phyloP scores from a whole-genome alignment of 2,797 vertebrate species.

The Sebastes dallii region DNA sequence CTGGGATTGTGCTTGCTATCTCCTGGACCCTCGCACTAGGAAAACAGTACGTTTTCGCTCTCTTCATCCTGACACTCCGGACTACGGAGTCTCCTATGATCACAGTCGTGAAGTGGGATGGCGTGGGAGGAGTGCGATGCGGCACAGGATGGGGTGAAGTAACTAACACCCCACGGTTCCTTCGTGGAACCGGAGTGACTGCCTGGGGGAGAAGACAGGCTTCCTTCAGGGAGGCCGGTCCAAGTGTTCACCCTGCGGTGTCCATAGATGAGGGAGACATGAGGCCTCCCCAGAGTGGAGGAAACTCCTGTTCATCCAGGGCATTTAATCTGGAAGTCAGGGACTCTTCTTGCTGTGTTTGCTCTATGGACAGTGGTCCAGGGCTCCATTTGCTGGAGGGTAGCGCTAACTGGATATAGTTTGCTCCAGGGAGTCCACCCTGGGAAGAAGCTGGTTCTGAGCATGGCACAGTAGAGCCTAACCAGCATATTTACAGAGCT shows the following conservation, averaged over 20 bases:
- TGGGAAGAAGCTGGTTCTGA: neutral
- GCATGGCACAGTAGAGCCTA: neutral
- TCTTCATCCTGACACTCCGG: neutral
- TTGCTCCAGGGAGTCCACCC: neutral
- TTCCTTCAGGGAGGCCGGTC: neutral
- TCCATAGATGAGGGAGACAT: neutral
- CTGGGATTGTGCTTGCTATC: too few relatives aligned
- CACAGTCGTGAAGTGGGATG: neutral
- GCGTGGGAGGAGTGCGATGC: neutral
- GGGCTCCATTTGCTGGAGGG: neutral
- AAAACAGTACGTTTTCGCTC: neutral
- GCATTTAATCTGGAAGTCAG: neutral
- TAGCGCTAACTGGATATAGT: neutral
- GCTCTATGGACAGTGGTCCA: neutral
- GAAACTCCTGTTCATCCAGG: neutral
- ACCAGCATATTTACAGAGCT: neutral
- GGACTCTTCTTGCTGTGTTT: neutral
- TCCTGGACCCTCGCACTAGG: neutral
- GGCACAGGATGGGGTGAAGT: neutral
- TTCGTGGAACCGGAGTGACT: neutral
- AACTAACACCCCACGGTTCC: neutral
- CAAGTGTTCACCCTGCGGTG: neutral
- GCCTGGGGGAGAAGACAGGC: neutral
- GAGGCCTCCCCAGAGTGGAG: neutral
- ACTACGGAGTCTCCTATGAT: neutral